phyloP scores from a whole-genome alignment of 2,113 vertebrate genomes.

The Peromyscus maniculatus region DNA sequence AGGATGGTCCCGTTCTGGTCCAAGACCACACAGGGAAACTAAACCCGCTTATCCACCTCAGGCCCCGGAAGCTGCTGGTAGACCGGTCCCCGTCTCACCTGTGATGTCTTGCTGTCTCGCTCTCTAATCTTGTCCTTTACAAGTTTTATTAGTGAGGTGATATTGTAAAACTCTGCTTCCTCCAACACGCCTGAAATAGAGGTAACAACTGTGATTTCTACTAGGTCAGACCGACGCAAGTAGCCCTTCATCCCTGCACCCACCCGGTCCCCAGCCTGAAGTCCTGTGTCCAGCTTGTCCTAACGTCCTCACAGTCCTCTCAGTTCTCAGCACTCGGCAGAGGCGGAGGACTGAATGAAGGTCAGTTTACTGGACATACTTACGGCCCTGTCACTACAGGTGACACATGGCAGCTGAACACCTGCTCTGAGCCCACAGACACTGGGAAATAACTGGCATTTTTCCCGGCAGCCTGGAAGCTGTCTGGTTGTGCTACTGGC shows the following conservation, averaged over 20 bases:
- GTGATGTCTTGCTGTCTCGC: constrained; percentile 96
- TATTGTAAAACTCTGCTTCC: constrained; percentile 99
- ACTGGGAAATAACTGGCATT: not conserved
- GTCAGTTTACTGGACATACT: not conserved
- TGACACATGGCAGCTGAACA: not conserved
- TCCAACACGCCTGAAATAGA: constrained; percentile 94
- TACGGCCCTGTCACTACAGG: not conserved
- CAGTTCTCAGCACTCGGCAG: not conserved
- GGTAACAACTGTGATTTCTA: constrained; percentile 33
- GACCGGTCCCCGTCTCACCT: constrained; percentile 87
- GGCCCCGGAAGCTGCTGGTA: not conserved
- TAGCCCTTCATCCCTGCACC: not conserved
- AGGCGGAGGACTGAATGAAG: rapidly evolving
- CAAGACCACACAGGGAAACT: not conserved
- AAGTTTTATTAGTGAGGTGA: constrained; percentile 98
- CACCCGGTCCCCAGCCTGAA: not conserved
- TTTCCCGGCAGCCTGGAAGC: not conserved
- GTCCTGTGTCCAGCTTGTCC: no score
- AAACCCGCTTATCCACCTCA: rapidly evolving
- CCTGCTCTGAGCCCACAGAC: not conserved
- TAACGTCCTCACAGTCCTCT: not conserved
- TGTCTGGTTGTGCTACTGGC: not conserved
- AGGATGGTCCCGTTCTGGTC: not conserved
- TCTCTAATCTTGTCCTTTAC: constrained; percentile 99
- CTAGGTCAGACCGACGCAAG: not conserved